Conservation (phyloP, 2,797 vertebrate genomes). For the Enteromius trimaculatus region DNA sequence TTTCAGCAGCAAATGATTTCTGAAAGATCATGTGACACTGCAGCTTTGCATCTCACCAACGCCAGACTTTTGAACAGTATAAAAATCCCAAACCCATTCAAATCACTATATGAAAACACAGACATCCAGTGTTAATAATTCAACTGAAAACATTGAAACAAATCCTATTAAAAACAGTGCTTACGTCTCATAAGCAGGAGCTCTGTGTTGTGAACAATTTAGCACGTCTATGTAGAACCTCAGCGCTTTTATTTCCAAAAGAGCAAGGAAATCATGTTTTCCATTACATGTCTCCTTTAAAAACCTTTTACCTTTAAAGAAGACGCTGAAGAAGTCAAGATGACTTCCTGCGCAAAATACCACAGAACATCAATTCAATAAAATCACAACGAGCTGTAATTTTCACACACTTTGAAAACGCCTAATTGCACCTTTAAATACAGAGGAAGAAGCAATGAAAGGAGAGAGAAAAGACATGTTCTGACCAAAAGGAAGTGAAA, state of each 20-base stretch:
- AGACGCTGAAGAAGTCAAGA: not conserved
- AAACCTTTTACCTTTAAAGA: constrained; percentile 43
- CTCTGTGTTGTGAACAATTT: not conserved
- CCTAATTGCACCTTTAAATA: constrained; percentile 41
- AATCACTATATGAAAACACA: not conserved
- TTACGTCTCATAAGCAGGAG: not conserved
- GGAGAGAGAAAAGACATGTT: not conserved
- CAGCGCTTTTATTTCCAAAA: constrained; percentile 19
- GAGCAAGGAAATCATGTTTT: constrained; percentile 24
- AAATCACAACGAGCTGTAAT: constrained; percentile 33
- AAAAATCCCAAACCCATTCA: not conserved
- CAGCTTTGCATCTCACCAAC: not conserved
- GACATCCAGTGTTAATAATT: not conserved
- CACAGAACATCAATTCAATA: constrained; percentile 43
- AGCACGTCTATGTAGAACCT: not conserved
- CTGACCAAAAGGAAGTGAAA: not conserved
- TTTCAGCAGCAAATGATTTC: not conserved
- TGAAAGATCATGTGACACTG: not conserved
- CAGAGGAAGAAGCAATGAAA: constrained; percentile 1
- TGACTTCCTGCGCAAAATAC: constrained; percentile 28
- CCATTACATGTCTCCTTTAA: constrained; percentile 18
- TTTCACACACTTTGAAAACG: constrained; percentile 23
- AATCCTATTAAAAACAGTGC: not conserved
- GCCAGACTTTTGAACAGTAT: not conserved
- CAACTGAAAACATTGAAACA: not conserved